Evolutionary conservation across 2,797 vertebrate genomes (phyloP).

Genomic region (Lithobates pipiens): DNA sequence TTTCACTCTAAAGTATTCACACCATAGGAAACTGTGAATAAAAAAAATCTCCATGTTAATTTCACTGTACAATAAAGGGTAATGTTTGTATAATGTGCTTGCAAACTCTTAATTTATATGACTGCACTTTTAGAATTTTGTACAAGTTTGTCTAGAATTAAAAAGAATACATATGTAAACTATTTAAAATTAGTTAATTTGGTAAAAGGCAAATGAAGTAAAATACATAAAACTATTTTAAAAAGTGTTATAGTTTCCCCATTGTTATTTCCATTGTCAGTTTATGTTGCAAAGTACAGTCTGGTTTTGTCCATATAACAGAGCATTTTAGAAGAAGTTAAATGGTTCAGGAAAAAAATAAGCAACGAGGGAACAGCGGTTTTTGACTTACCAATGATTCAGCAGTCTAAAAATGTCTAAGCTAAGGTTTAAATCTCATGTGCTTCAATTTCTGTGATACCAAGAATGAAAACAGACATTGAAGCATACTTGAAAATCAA

Average conservation of each 20-base stretch:
- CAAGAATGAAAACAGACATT: too few species aligned
- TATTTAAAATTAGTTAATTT: conserved; percentile 82
- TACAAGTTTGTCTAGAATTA: conserved; percentile 96
- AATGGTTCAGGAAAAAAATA: background rate
- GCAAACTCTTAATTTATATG: conserved; percentile 97
- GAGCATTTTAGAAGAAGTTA: background rate
- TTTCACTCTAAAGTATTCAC: conserved; percentile 80
- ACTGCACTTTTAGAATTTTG: conserved; percentile 95
- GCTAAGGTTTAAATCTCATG: background rate
- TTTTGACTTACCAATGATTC: background rate
- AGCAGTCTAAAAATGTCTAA: background rate
- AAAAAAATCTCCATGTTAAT: conserved; percentile 74
- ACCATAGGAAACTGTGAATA: conserved; percentile 77
- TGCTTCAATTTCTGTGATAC: background rate
- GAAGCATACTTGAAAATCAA: background rate
- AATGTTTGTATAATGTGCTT: conserved; percentile 91
- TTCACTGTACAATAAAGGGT: conserved; percentile 82
- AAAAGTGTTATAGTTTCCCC: conserved; percentile 69
- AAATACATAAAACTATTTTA: conserved; percentile 71
- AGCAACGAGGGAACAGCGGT: background rate
- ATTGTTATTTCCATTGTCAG: conserved; percentile 59
- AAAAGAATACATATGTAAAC: conserved; percentile 84
- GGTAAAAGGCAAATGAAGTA: conserved; percentile 68
- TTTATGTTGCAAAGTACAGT: background rate
- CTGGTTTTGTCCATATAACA: background rate